Evolutionary conservation across 2,888 invertebrate species (phyloP).

Genomic region (Disparrhopalites patrizii): DNA sequence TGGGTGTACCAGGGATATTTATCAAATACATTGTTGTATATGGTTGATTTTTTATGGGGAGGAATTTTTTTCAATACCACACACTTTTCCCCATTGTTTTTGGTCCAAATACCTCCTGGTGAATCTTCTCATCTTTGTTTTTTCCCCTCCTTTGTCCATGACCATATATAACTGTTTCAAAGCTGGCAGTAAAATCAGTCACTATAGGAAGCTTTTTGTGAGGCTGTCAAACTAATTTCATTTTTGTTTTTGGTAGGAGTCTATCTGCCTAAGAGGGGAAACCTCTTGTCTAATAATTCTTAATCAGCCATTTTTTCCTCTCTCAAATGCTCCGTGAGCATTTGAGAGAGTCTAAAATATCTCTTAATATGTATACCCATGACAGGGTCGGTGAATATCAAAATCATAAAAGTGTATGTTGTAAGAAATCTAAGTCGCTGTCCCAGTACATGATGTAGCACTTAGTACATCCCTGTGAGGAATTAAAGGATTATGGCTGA

Average conservation of each 20-base stretch:
- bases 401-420: too few relatives aligned
- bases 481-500: too few relatives aligned
- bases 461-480: background rate
- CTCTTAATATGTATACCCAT: too few relatives aligned
- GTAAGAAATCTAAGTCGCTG: too few relatives aligned
- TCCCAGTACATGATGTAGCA: background rate
- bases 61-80: too few relatives aligned
- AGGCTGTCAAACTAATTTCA: background rate
- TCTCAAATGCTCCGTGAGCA: too few relatives aligned
- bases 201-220: background rate
- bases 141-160: background rate
- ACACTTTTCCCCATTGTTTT: too few relatives aligned
- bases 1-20: too few relatives aligned
- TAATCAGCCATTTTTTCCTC: constrained; percentile 1
- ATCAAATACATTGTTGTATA: too few relatives aligned
- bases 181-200: background rate
- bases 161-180: constrained; percentile 2
- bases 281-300: background rate
- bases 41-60: constrained; percentile 7
- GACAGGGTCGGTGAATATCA: too few relatives aligned
- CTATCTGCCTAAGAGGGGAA: background rate
- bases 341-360: too few relatives aligned
- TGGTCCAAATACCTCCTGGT: too few relatives aligned
- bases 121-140: background rate
- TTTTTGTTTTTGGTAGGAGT: background rate